phyloP scores from a whole-genome alignment of 1,140 invertebrate genomes.

The Zelostemma sp. region DNA sequence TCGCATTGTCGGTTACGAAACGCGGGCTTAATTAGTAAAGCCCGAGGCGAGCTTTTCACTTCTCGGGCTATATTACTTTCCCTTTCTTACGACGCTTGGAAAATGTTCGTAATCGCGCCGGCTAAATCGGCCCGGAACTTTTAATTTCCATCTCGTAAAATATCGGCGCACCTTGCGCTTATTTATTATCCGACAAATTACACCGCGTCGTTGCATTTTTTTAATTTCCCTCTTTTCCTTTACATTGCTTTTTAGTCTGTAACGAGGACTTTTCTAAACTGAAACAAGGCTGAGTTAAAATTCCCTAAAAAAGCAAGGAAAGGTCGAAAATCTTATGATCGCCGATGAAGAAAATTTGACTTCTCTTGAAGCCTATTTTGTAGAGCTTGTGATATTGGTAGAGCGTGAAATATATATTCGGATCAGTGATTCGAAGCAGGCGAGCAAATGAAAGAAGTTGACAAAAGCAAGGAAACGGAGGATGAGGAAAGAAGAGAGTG shows the following conservation, averaged over 20 bases:
- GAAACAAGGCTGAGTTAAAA: too few relatives aligned
- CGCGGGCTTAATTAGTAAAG: slow-evolving; percentile 48
- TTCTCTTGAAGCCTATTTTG: too few relatives aligned
- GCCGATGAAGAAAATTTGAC: not conserved
- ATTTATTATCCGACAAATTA: slow-evolving; percentile 19
- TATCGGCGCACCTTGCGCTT: slow-evolving; percentile 35
- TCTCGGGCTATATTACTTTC: slow-evolving; percentile 36
- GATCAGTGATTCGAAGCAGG: slow-evolving; percentile 11
- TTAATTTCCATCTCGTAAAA: slow-evolving; percentile 52
- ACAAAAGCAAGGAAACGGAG: slow-evolving; percentile 17
- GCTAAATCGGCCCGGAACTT: slow-evolving; percentile 46
- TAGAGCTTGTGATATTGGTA: too few relatives aligned
- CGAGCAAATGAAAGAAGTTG: slow-evolving; percentile 18
- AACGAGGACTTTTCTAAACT: too few relatives aligned
- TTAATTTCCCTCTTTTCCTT: too few relatives aligned
- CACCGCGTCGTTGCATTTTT: not conserved
- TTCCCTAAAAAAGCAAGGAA: too few relatives aligned
- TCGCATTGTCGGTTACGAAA: slow-evolving; percentile 37
- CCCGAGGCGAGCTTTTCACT: slow-evolving; percentile 41
- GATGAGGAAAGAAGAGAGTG: slow-evolving; percentile 4
- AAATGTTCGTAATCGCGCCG: slow-evolving; percentile 44
- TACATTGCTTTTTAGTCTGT: too few relatives aligned
- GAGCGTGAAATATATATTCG: slow-evolving; percentile 17
- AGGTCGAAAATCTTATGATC: too few relatives aligned
- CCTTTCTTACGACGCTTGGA: slow-evolving; percentile 19